Evolutionary conservation across 2,797 vertebrate genomes (phyloP).

Genomic region (Strix occidentalis): DNA sequence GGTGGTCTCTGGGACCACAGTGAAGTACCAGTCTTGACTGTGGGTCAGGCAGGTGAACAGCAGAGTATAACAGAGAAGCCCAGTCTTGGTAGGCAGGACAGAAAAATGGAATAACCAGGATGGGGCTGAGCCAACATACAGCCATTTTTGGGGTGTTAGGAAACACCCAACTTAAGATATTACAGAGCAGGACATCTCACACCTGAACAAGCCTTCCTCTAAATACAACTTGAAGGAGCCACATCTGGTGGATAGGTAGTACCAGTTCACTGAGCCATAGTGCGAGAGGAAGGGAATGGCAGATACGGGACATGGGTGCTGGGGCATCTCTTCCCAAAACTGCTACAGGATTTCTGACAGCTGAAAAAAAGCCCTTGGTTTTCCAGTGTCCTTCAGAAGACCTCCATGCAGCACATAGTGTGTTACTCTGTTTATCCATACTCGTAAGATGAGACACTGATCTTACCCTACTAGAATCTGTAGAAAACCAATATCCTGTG

Average conservation of each 20-base stretch:
- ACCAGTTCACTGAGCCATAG: not conserved
- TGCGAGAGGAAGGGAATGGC: not conserved
- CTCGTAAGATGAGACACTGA: constrained; percentile 4
- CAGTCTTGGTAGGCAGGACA: not conserved
- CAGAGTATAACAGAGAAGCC: not conserved
- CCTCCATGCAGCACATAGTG: not conserved
- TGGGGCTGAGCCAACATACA: not conserved
- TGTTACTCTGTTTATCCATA: not conserved
- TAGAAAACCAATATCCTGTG: constrained; percentile 61
- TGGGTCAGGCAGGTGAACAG: not conserved
- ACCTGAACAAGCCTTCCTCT: not conserved
- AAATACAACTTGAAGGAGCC: not conserved
- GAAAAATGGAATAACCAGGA: not conserved
- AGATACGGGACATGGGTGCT: not conserved
- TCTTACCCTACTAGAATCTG: constrained; percentile 11
- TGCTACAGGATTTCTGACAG: not conserved
- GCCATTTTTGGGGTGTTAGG: not conserved
- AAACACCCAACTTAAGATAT: not conserved
- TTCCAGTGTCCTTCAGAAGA: not conserved
- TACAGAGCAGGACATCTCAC: not conserved
- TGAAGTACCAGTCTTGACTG: not conserved
- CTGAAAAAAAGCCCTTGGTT: not conserved
- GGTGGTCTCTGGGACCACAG: not conserved
- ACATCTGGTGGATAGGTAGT: not conserved
- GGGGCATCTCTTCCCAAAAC: not conserved